Evolutionary conservation across 2,888 invertebrate genomes (phyloP), one percentile per base, ranked within the genome.

Genomic region (Cheilosia urbana): DNA sequence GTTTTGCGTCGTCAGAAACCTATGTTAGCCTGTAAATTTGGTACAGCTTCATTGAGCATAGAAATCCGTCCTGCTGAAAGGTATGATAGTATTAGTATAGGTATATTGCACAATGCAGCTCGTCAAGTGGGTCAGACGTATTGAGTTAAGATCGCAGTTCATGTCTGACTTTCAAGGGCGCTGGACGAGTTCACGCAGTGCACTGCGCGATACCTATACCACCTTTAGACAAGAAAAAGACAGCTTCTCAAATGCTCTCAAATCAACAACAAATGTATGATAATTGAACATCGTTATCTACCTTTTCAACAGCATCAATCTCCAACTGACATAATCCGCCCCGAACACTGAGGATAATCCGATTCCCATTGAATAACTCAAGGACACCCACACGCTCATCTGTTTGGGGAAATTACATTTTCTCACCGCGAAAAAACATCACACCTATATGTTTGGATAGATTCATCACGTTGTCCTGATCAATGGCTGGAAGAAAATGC

Each of bases 281-380:
- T 69, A 78, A 78, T 69, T 55, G 69, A 69, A 78, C 63, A 19
- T 40, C 69, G 62, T 78, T 55, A 51, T 78, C 63, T 47, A 47
- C 65, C 62, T 47, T 37, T 49, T 55, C 53, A 55, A 27, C 69
- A 24, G 17, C 69, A 62, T 69, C 58, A 55, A 27, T 65, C 62
- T 47, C 37, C n/a, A 27, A 49, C 51, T 19, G 53, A 19, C 30
- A 45, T 37, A 42, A 53, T 45, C 68, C 19, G 37, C 34, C 7
- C 45, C 19, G n/a, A 45, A 45, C 21, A 55, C 27, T 34, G 45
- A 66, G 63, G 37, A 69, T 78, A 69, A 78, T 78, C 69, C 47
- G 53, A 69, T 78, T 55, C 37, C 49, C 24, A 63, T 57, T 62
- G 69, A 63, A 71, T 63, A 63, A 7, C 15, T 63, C 47, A 47